Evolutionary conservation across 2,113 vertebrate genomes (phyloP).

Genomic region (Malurus melanocephalus): DNA sequence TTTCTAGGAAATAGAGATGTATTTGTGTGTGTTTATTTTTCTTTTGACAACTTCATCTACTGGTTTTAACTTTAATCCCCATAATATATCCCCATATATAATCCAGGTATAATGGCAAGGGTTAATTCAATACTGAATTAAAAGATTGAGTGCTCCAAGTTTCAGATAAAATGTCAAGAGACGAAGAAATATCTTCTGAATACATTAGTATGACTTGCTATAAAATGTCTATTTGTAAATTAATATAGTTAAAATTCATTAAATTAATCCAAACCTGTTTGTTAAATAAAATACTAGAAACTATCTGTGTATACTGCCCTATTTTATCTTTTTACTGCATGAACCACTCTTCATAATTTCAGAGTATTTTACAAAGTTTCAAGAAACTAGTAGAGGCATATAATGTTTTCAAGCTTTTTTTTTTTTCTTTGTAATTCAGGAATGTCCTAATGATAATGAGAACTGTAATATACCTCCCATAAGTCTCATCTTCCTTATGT

Average conservation of each 20-base stretch:
- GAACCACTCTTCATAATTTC: neutral
- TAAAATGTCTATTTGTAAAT: neutral
- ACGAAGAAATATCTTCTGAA: neutral
- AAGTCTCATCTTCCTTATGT: constrained; percentile 31
- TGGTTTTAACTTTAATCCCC: neutral
- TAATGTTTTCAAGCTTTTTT: neutral
- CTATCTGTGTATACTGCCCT: neutral
- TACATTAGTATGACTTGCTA: neutral
- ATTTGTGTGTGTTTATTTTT: neutral
- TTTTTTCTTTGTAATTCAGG: neutral
- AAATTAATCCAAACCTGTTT: neutral
- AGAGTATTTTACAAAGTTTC: neutral
- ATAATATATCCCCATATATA: too few relatives aligned
- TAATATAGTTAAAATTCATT: neutral
- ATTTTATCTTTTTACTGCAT: neutral
- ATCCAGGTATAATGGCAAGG: too few relatives aligned
- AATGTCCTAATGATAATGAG: neutral
- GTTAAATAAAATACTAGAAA: neutral
- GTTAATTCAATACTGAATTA: neutral
- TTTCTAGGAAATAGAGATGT: neutral
- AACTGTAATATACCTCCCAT: neutral
- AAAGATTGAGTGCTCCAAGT: neutral
- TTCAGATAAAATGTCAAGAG: neutral
- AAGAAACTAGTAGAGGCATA: neutral
- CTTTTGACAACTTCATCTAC: neutral